phyloP scores from a whole-genome alignment of 2,113 vertebrate species.

The Toxotes chatareus region DNA sequence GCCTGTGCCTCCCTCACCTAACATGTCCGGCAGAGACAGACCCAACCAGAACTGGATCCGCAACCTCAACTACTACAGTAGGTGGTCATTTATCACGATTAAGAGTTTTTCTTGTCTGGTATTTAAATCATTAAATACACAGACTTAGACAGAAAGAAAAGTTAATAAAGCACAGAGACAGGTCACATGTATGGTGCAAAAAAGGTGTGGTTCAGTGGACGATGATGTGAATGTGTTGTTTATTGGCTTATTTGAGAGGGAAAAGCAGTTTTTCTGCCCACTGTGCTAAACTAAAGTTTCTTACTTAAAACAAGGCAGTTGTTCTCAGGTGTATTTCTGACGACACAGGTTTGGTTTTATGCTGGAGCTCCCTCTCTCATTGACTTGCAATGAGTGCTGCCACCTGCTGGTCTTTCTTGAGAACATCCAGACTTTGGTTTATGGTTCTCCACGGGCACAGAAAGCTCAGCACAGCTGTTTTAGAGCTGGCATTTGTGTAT shows the following conservation, averaged over 20 bases:
- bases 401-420: constrained; percentile 65
- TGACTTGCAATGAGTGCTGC: constrained; percentile 59
- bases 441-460: neutral
- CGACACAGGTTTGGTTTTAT: neutral
- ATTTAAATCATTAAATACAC: too few relatives aligned
- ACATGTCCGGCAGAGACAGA: constrained; percentile 77
- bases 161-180: neutral
- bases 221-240: neutral
- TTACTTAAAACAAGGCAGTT: neutral
- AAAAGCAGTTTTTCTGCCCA: too few relatives aligned
- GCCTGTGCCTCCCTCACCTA: constrained; percentile 82
- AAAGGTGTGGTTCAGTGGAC: neutral
- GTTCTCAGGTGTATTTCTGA: neutral
- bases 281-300: neutral
- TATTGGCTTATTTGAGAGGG: neutral
- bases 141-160: neutral
- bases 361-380: neutral
- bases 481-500: neutral
- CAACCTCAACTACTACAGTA: constrained; percentile 95
- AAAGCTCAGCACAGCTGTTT: neutral
- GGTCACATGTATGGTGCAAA: neutral
- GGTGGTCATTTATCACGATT: constrained; percentile 64
- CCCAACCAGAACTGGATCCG: constrained; percentile 90
- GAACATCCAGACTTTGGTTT: neutral
- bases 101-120: neutral